Evolutionary conservation across 1,140 invertebrate genomes (phyloP).

Genomic region (Geopemphigus sp.): DNA sequence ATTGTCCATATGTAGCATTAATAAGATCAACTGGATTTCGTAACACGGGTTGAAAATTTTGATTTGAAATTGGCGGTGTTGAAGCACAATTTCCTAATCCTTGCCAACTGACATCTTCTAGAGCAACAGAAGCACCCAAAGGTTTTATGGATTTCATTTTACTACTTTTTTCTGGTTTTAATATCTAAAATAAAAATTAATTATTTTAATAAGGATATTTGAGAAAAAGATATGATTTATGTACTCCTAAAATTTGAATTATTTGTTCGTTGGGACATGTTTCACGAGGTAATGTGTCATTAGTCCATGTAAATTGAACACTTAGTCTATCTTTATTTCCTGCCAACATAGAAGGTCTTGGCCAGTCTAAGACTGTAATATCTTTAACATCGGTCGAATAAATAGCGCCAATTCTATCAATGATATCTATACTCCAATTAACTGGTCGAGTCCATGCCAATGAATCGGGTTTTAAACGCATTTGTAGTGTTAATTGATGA

Average conservation of each 20-base stretch:
- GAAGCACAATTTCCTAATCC: conserved; percentile 63
- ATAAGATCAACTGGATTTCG: conserved; percentile 82
- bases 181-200: conserved; percentile 11
- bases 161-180: conserved; percentile 35
- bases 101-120: conserved; percentile 56
- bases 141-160: conserved; percentile 23
- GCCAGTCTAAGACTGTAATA: conserved; percentile 27
- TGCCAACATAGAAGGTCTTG: neutral
- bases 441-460: conserved; percentile 35
- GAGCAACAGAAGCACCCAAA: conserved; percentile 14
- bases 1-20: conserved; percentile 73
- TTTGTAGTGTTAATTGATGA: conserved; percentile 73
- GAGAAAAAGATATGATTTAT: neutral
- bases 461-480: conserved; percentile 58
- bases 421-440: conserved; percentile 26
- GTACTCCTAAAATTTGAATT: conserved; percentile 63
- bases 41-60: conserved; percentile 71
- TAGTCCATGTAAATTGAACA: conserved; percentile 78
- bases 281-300: conserved; percentile 76
- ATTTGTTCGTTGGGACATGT: conserved; percentile 69
- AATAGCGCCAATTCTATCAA: conserved; percentile 15
- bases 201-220: conserved; percentile 7
- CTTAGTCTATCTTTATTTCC: conserved; percentile 21
- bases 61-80: conserved; percentile 56
- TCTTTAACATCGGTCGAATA: conserved; percentile 24